Evolutionary conservation across 2,113 vertebrate genomes (phyloP).

Genomic region (Elgaria multicarinata): DNA sequence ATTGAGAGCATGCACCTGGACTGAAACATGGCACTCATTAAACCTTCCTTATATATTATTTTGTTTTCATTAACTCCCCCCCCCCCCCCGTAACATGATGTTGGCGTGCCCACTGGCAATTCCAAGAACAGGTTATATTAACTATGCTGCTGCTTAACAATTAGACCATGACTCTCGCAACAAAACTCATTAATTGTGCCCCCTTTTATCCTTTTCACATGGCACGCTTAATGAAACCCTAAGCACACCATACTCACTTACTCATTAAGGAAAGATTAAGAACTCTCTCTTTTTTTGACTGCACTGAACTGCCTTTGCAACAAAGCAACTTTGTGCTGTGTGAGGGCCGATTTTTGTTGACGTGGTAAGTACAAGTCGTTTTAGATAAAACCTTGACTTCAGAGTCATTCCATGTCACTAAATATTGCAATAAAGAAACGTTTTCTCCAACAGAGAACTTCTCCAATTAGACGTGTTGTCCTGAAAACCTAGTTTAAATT

Average conservation of each 20-base stretch:
- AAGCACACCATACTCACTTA: conserved; percentile 55
- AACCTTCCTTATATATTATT: conserved; percentile 5
- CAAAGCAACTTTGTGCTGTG: background rate
- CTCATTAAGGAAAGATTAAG: conserved; percentile 54
- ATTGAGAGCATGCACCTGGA: conserved; percentile 67
- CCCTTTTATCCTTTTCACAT: conserved; percentile 64
- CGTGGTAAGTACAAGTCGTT: background rate
- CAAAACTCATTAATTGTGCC: conserved; percentile 45
- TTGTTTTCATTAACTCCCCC: conserved; percentile 32
- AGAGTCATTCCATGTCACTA: conserved; percentile 4
- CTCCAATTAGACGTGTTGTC: background rate
- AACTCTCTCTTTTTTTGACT: conserved; percentile 1
- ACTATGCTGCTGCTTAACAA: conserved; percentile 57
- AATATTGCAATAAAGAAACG: background rate
- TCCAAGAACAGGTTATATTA: conserved; percentile 53
- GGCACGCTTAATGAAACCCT: conserved; percentile 62
- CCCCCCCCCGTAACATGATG: conserved; percentile 41
- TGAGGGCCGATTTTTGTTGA: conserved; percentile 23
- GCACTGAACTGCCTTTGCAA: conserved; percentile 8
- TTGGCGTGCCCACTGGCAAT: conserved; percentile 53
- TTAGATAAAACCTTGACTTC: conserved; percentile 25
- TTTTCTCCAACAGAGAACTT: background rate
- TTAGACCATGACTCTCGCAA: conserved; percentile 59
- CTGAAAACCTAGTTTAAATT: conserved; percentile 18
- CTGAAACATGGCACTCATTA: conserved; percentile 49